A percentile compares a stretch with the other conserved stretches of the same genome.
Evolutionary conservation across 2,113 vertebrate species (phyloP).

Genomic region (Pristiophorus japonicus): DNA sequence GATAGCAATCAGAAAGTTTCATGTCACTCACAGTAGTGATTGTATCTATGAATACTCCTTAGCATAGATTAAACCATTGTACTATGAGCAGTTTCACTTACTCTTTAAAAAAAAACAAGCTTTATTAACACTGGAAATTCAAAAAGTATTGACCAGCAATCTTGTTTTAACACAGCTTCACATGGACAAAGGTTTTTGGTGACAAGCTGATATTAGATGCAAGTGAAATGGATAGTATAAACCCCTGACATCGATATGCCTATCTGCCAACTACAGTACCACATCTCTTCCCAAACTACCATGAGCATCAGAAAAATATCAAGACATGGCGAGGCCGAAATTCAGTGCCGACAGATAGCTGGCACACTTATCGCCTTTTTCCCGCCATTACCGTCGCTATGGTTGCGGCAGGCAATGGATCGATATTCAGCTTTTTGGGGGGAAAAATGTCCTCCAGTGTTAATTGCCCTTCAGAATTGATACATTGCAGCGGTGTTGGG

Average conservation of each 20-base stretch:
- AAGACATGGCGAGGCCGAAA: too few relatives aligned
- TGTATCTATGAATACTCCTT: not conserved
- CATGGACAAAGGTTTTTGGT: not conserved
- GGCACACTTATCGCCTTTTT: too few relatives aligned
- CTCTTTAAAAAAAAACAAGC: not conserved
- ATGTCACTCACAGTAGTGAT: not conserved
- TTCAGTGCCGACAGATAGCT: too few relatives aligned
- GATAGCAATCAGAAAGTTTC: not conserved
- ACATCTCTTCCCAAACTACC: not conserved
- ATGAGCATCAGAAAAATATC: not conserved
- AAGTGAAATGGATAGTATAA: too few relatives aligned
- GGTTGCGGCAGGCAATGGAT: too few relatives aligned
- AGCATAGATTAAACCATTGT: not conserved
- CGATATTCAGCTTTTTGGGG: too few relatives aligned
- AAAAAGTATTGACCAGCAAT: not conserved
- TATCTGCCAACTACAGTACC: not conserved
- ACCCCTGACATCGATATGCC: not conserved
- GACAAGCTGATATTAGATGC: not conserved
- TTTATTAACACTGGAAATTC: not conserved
- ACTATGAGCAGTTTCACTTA: not conserved
- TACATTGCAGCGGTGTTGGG: too few relatives aligned
- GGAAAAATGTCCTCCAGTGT: too few relatives aligned
- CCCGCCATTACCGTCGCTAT: too few relatives aligned
- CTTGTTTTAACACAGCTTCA: not conserved
- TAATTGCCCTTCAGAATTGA: too few relatives aligned